Conservation (phyloP, 2,888 invertebrate species). For the Epirrita christyi region DNA sequence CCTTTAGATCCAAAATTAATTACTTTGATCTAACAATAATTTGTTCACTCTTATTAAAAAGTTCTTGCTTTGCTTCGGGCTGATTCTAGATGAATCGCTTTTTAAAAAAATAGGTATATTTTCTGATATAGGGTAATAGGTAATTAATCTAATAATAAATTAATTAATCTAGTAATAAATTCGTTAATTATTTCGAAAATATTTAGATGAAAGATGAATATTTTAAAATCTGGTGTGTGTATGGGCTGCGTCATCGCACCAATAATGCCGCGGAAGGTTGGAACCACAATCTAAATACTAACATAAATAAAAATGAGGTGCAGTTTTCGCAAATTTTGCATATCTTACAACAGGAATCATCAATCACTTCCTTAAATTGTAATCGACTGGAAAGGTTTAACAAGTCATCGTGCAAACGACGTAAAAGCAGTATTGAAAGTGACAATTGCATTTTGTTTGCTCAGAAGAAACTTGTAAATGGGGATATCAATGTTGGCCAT, state of each 20-base stretch:
- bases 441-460: slow-evolving; percentile 6
- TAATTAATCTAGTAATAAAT: too few species aligned
- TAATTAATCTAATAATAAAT: too few species aligned
- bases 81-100: too few species aligned
- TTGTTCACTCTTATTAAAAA: too few species aligned
- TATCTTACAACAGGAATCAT: slow-evolving; percentile 16
- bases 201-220: slow-evolving; percentile 13
- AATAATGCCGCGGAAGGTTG: slow-evolving; percentile 20
- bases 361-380: slow-evolving; percentile 4
- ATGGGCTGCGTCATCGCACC: slow-evolving; percentile 18
- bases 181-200: slow-evolving; percentile 19
- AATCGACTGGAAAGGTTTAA: slow-evolving; percentile 4
- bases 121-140: too few species aligned
- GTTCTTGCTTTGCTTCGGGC: too few species aligned
- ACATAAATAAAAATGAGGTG: slow-evolving; percentile 17
- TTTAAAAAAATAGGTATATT: too few species aligned
- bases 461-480: slow-evolving; percentile 7
- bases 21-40: too few species aligned
- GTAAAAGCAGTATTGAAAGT: slow-evolving; percentile 2
- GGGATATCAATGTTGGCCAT: slow-evolving; percentile 2
- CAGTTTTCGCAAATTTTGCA: slow-evolving; percentile 15
- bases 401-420: slow-evolving; percentile 4
- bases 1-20: too few species aligned
- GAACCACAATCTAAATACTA: slow-evolving; percentile 17
- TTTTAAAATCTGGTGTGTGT: slow-evolving; percentile 22